A percentile compares a stretch with the other conserved stretches of the same genome.
phyloP scores from a whole-genome alignment of 2,888 invertebrate genomes.

The Polietes domitor region DNA sequence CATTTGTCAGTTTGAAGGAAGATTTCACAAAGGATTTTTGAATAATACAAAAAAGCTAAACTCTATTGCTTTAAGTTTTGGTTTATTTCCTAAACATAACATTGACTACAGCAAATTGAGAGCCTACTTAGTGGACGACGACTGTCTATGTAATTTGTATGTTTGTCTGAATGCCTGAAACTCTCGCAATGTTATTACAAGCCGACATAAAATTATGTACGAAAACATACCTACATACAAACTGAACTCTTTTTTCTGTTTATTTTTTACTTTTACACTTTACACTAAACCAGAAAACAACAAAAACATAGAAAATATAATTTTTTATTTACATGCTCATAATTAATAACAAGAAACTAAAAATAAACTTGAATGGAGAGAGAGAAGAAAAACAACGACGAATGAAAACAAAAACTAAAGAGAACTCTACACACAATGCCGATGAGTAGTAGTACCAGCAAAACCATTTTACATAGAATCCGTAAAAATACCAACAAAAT shows the following conservation, averaged over 20 bases:
- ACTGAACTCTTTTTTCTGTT: neutral
- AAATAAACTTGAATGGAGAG: conserved; percentile 9
- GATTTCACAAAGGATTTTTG: too few relatives aligned
- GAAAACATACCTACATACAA: neutral
- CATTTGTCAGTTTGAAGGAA: too few relatives aligned
- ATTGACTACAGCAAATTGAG: neutral
- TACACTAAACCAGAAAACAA: neutral
- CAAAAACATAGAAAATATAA: conserved; percentile 2
- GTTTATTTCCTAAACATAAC: neutral
- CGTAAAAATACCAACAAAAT: conserved; percentile 60
- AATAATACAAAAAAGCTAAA: too few relatives aligned
- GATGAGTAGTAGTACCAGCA: too few relatives aligned
- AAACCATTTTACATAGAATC: conserved; percentile 53
- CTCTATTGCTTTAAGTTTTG: too few relatives aligned
- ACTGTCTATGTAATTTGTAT: neutral
- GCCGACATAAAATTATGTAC: neutral
- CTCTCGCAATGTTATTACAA: neutral
- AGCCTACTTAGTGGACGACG: neutral
- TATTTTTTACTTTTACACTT: neutral
- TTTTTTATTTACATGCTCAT: conserved; percentile 32
- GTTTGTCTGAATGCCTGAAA: neutral
- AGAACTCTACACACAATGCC: neutral
- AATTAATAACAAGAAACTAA: conserved; percentile 34
- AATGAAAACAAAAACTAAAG: neutral
- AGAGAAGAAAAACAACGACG: neutral